Base-by-base conservation (phyloP, 1,140 invertebrate species). In the Aethina tumida region DNA sequence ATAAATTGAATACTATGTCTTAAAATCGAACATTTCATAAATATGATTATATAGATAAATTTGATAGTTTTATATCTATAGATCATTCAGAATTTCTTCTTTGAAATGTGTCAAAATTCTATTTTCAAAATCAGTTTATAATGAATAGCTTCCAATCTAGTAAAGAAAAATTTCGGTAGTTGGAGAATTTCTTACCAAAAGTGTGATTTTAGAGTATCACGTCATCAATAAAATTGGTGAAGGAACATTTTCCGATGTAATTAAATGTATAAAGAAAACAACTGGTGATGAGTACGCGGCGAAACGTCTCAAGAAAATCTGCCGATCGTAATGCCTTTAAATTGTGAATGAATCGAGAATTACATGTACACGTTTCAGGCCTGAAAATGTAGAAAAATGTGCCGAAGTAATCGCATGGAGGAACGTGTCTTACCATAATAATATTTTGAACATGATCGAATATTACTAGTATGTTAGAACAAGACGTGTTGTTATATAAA, bases 161-260 rank as follows among this genome's bases (percentile, higher is more conserved):
- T n/a, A n/a, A n/a, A n/a, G n/a, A n/a, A n/a, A n/a, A n/a, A n/a
- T n/a, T n/a, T n/a, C n/a, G n/a, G n/a, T n/a, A n/a, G n/a, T n/a
- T n/a, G n/a, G n/a, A n/a, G n/a, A n/a, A n/a, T n/a, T n/a, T n/a
- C n/a, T n/a, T n/a, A n/a, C n/a, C n/a, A n/a, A n/a, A n/a, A n/a
- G 12, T 10, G 19, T 27, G 9, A n/a, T 49, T 46, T 19, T 34
- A 54, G 52, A 52, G 40, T 79, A 76, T 52, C 67, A 69, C 55
- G 63, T 77, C 36, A 43, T 77, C 31, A 58, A 68, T 19, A 76
- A 77, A 68, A 68, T 72, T 39, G 70, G 70, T 0, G 68, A 72
- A 61, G 77, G 76, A 2, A 74, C 75, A 7, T 80, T 79, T 59
- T 76, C 77, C 0, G 75, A 79, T 48, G 77, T 80, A 10, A 56